A percentile compares a stretch with the other conserved stretches of the same genome.
Conservation (phyloP, 2,888 invertebrate genomes). For the Drosophila ustulata region DNA sequence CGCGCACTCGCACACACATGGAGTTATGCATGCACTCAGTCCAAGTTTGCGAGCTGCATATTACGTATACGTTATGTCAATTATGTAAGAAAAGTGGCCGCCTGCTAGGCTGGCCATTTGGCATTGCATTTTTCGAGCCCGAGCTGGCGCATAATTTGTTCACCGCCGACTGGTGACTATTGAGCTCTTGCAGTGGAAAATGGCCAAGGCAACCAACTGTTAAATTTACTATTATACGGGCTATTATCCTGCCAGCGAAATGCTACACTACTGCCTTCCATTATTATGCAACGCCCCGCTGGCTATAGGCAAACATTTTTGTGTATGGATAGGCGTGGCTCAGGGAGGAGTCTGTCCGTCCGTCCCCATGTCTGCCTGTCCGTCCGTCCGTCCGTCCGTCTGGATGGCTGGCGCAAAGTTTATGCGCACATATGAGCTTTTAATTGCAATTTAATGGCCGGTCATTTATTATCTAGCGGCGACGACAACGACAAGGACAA, state of each 20-base stretch:
- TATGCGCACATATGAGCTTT: slow-evolving; percentile 83
- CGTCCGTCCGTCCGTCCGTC: slow-evolving; percentile 27
- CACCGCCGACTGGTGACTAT: slow-evolving; percentile 59
- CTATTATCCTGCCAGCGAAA: slow-evolving; percentile 68
- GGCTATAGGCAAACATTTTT: slow-evolving; percentile 64
- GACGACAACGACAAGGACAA: slow-evolving; percentile 59
- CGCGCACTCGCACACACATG: slow-evolving; percentile 18
- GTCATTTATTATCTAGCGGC: slow-evolving; percentile 83
- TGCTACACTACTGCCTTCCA: slow-evolving; percentile 51
- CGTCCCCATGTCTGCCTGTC: slow-evolving; percentile 15
- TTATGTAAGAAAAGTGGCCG: slow-evolving; percentile 75
- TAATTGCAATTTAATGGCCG: slow-evolving; percentile 84
- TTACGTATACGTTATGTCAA: slow-evolving; percentile 77
- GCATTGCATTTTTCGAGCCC: slow-evolving; percentile 46
- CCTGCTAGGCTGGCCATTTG: slow-evolving; percentile 42
- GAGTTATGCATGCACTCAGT: background rate
- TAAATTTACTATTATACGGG: slow-evolving; percentile 81
- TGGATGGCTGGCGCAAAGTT: slow-evolving; percentile 65
- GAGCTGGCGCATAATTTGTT: slow-evolving; percentile 74
- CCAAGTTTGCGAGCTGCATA: slow-evolving; percentile 45
- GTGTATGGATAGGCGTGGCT: slow-evolving; percentile 22
- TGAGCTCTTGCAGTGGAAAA: slow-evolving; percentile 43
- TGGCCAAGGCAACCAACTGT: slow-evolving; percentile 70
- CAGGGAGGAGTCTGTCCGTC: slow-evolving; percentile 18
- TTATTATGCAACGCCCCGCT: slow-evolving; percentile 63